Conservation (phyloP, 2,888 invertebrate species). For the Melanostoma scalare region DNA sequence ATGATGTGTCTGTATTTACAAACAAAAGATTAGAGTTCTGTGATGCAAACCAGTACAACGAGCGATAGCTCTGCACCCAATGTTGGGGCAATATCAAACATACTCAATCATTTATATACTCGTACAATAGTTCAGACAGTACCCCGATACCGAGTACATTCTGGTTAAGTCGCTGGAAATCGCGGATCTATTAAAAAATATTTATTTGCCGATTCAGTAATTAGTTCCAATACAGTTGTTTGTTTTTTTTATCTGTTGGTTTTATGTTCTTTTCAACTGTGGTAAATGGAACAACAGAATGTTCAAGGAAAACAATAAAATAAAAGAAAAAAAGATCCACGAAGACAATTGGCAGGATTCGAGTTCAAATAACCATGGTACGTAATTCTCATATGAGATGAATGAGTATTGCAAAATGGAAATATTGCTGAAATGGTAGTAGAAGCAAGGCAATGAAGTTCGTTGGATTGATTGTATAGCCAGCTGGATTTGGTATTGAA, state of each 20-base stretch:
- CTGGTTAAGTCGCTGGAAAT: slow-evolving; percentile 48
- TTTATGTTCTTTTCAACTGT: slow-evolving; percentile 30
- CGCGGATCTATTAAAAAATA: slow-evolving; percentile 64
- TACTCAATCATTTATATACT: slow-evolving; percentile 5
- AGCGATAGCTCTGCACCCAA: slow-evolving; percentile 21
- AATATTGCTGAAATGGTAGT: slow-evolving; percentile 13
- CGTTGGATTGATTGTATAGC: slow-evolving; percentile 18
- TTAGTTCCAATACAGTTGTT: slow-evolving; percentile 52
- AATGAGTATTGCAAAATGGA: slow-evolving; percentile 36
- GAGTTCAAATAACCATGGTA: slow-evolving; percentile 54
- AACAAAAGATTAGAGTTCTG: slow-evolving; percentile 57
- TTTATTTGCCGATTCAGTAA: slow-evolving; percentile 71
- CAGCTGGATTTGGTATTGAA: slow-evolving; percentile 10
- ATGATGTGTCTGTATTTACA: slow-evolving; percentile 58
- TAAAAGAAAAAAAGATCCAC: slow-evolving; percentile 1
- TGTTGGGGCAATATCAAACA: slow-evolving; percentile 23
- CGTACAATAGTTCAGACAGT: slow-evolving; percentile 25
- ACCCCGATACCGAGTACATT: neutral
- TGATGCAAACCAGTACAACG: slow-evolving; percentile 40
- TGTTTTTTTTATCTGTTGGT: slow-evolving; percentile 5
- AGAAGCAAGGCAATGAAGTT: slow-evolving; percentile 8
- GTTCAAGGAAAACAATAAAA: slow-evolving; percentile 8
- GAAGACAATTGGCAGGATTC: slow-evolving; percentile 64
- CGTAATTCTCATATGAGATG: slow-evolving; percentile 31
- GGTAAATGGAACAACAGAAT: slow-evolving; percentile 47